Evolutionary conservation across 2,888 invertebrate species (phyloP), one percentile per base, ranked within the genome.

Genomic region (Falcaria lacertinaria): DNA sequence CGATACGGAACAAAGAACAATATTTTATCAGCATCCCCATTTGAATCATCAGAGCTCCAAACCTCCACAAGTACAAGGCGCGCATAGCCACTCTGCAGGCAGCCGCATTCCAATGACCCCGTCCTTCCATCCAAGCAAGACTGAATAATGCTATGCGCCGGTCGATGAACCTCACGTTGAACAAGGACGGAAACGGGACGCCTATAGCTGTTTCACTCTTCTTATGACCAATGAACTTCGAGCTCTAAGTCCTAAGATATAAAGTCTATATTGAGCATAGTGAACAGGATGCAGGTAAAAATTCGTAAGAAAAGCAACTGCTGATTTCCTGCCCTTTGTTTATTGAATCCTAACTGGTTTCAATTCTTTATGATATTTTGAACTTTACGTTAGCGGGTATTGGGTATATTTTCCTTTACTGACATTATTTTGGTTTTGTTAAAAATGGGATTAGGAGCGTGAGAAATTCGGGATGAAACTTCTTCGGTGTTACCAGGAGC

Each of bases 381-480:
- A 55, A 48, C 61, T 49, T 54, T 73, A 61, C 40, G 0, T 0
- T 1, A 0, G 0, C 15, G 0, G 0, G 0, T 0, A 13, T 68
- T 72, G 53, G 57, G 69, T 47, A 48, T 38, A 64, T 19, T 61
- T 57, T 64, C 17, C 22, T 19, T 19, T 49, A 14, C 5, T 41
- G 28, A 8, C 32, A 47, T 48, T 52, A 63, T 69, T 65, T 61
- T 72, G 66, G 72, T 74, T 76, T 75, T 74, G 70, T 74, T 75
- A 76, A 76, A 79, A 80, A 67, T 62, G 74, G 74, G 71, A 74
- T 11, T 75, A 69, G 59, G 74, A 88, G 75, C 88, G 89, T 89
- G 89, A 89, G 89, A 89, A 89, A 83, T 87, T 87, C 83, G 82
- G 87, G 86, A 86, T 83, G 78, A 78, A 85, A 86, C 82, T 81